These are phyloP conservation scores for Anaspis maculata DNA, from an alignment of 2,888 invertebrate species.

Conservation along the genomic window DNA sequence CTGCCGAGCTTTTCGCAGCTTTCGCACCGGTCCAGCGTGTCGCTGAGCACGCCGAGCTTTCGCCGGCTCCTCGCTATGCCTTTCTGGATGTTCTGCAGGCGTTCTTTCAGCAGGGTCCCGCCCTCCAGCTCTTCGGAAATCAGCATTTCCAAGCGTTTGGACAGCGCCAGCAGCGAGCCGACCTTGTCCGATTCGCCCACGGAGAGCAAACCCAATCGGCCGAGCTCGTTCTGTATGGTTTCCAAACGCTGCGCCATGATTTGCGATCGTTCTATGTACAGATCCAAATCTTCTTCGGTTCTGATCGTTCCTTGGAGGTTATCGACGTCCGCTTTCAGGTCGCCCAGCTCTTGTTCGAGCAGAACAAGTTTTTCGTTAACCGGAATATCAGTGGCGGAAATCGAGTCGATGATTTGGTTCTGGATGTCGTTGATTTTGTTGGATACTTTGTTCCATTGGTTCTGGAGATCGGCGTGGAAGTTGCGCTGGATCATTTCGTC, in stretches of 20 bases:
- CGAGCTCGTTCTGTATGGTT: slow-evolving; percentile 71
- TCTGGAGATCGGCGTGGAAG: slow-evolving; percentile 68
- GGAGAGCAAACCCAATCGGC: slow-evolving; percentile 64
- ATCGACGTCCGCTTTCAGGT: slow-evolving; percentile 61
- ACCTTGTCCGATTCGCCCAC: slow-evolving; percentile 70
- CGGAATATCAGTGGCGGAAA: slow-evolving; percentile 66
- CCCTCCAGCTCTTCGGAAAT: slow-evolving; percentile 72
- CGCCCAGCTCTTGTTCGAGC: slow-evolving; percentile 68
- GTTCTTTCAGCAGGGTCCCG: slow-evolving; percentile 64
- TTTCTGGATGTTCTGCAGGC: slow-evolving; percentile 61
- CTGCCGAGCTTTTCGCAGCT: slow-evolving; percentile 63
- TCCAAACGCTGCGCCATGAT: slow-evolving; percentile 67
- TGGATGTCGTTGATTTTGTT: slow-evolving; percentile 59
- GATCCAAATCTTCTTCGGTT: slow-evolving; percentile 71
- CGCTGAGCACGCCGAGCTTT: slow-evolving; percentile 53
- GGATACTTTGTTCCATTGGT: slow-evolving; percentile 64
- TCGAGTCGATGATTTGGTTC: slow-evolving; percentile 56
- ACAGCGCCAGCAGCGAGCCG: slow-evolving; percentile 59
- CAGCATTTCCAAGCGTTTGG: slow-evolving; percentile 62
- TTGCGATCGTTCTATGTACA: slow-evolving; percentile 74
- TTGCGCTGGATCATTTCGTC: slow-evolving; percentile 77
- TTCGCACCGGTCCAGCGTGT: slow-evolving; percentile 65
- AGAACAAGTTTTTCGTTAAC: slow-evolving; percentile 65
- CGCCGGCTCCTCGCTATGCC: slow-evolving; percentile 63
- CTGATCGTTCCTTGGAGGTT: slow-evolving; percentile 70